Base-by-base conservation (phyloP, 2,113 vertebrate genomes). In the Geococcyx californianus region DNA sequence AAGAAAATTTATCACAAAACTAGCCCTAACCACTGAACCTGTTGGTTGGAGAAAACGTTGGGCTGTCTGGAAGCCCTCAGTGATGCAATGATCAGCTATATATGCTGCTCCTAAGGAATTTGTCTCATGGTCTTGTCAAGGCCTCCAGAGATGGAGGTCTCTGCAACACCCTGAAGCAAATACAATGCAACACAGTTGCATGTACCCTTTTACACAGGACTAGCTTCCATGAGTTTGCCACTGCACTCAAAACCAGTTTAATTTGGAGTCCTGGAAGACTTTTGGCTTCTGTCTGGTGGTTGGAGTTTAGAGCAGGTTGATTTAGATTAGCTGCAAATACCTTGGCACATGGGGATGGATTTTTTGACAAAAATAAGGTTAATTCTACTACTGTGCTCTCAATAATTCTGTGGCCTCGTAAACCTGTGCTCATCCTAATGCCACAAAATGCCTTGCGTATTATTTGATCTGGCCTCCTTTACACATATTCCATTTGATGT, bases 281-380 rank as follows among this genome's bases (percentile, higher is more conserved):
- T 90, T 13, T 80, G 20, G 4, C 3, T 63, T 74, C n/a, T 64
- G n/a, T 31, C 45, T 49, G 62, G 28, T 9, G 24, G 18, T 67
- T 11, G 13, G 36, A 67, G 31, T 76, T 90, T 86, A 94, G 89
- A 95, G 73, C 28, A 42, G 44, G 34, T 89, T 93, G 55, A 67
- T 84, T 92, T 66, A 89, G 76, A 80, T 91, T 55, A 91, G 66
- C 78, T 59, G 52, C 68, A 85, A 60, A 54, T 69, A 33, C 16
- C n/a, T 81, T 91, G 62, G 66, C n/a, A 64, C 3, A 5, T 11
- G 69, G 31, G 23, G 56, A 58, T 52, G 69, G 33, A 16, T 31
- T 63, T 75, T 84, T 77, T 86, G 68, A 70, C 29, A 91, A 44
- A 72, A 78, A 78, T 83, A 54, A 66, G 7, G 31, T 79, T 93